Conservation (phyloP, 2,797 vertebrate genomes). For the Serranus cabrilla region DNA sequence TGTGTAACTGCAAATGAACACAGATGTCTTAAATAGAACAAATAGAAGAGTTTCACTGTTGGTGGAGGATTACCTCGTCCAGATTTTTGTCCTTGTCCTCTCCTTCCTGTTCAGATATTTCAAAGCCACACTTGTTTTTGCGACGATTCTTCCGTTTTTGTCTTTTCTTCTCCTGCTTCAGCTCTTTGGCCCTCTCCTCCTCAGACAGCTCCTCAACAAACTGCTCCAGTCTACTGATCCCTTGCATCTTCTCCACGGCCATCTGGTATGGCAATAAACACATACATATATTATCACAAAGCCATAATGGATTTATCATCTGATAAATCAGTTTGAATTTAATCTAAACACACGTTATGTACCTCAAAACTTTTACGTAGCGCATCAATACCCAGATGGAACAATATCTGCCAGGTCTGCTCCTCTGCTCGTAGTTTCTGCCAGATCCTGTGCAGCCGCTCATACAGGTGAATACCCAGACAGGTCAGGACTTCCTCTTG, state of each 20-base stretch:
- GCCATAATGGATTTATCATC: background rate
- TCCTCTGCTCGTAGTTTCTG: conserved; percentile 97
- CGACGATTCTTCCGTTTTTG: conserved; percentile 97
- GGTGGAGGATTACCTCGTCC: conserved; percentile 86
- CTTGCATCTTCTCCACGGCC: conserved; percentile 97
- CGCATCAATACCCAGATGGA: conserved; percentile 95
- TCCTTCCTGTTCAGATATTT: conserved; percentile 86
- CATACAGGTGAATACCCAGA: conserved; percentile 97
- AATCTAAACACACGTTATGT: background rate
- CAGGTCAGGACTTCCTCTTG: conserved; percentile 99
- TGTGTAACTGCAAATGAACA: background rate
- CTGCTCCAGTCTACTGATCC: conserved; percentile 96
- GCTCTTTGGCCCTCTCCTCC: conserved; percentile 94
- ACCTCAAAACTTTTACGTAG: conserved; percentile 98
- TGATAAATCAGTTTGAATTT: background rate
- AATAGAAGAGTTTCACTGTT: background rate
- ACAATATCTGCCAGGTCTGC: conserved; percentile 98
- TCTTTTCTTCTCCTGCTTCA: conserved; percentile 98
- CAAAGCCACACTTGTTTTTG: conserved; percentile 96
- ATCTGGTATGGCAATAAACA: conserved; percentile 81
- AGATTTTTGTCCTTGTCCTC: conserved; percentile 89
- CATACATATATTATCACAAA: background rate
- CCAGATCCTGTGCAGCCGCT: conserved; percentile 97
- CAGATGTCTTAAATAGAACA: background rate
- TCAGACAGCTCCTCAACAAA: conserved; percentile 97